Base-by-base conservation (phyloP, 2,113 vertebrate species). In the Capreolus pygargus region DNA sequence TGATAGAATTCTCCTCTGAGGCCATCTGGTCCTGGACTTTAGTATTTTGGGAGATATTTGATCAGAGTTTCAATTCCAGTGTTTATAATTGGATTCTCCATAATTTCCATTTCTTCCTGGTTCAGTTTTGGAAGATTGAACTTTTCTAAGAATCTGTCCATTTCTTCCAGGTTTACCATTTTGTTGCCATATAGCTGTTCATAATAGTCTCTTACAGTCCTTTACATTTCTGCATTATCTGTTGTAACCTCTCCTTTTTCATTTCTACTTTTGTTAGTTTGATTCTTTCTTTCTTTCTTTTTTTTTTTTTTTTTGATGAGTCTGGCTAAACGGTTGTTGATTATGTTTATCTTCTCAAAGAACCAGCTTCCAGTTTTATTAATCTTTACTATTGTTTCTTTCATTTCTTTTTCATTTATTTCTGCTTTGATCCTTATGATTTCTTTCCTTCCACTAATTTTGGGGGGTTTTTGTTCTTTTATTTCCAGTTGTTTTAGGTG, bases 391-490 rank as follows among this genome's bases (percentile, higher is more conserved):
- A 21, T 21, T 67, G n/a, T 36, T 70, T 70, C 17, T 70, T 70
- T 70, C 33, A 21, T 36, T 70, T 36, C 8, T 36, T 70, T 70
- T 70, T 70, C 17, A 11, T 70, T 36, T 70, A 21, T 70, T 67
- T 70, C 64, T 21, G 17, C n/a, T 36, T 70, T 11, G n/a, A 70
- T 70, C n/a, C 17, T 70, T 70, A 36, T 67, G 33, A n/a, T 36
- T 70, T 70, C 17, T 70, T 70, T 21, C 9, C 64, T 36, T 67
- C 33, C n/a, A 21, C 64, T 70, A 36, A 70, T 70, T 67, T 67
- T n/a, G 61, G 4, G 33, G 7, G 0, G 0, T 1, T 2, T 5
- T 67, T 19, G 33, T n/a, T 67, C 16, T 67, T 19, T 33, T 67
- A 36, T 67, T 36, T 67, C 17, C n/a, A 67, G 17, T 21, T 67